These are phyloP conservation scores for Globodera rostochiensis DNA, from an alignment of 1,140 invertebrate genomes.

Conservation along the genomic window DNA sequence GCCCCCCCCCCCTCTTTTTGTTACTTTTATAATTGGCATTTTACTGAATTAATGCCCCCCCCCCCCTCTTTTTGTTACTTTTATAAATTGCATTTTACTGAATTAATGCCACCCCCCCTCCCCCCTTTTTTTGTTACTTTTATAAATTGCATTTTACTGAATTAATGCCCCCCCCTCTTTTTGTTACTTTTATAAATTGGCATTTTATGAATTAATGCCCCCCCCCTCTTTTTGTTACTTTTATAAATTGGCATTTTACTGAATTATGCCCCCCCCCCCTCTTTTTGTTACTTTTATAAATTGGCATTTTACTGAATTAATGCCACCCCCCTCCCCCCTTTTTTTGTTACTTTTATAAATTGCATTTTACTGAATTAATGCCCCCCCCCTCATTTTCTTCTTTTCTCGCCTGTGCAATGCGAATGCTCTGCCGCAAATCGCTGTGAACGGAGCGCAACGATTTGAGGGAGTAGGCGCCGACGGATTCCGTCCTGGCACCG, in stretches of 20 bases:
- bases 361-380: not conserved
- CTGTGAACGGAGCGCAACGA: constrained; percentile 4
- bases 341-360: not conserved
- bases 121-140: not conserved
- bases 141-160: not conserved
- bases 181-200: not conserved
- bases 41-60: no score
- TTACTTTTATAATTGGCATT: not conserved
- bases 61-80: no score
- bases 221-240: no score
- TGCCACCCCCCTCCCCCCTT: no score
- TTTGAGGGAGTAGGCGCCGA: constrained; percentile 25
- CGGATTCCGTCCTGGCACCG: not conserved
- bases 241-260: not conserved
- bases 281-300: not conserved
- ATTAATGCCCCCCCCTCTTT: no score
- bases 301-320: not conserved
- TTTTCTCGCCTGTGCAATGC: not conserved
- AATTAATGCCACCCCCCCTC: no score
- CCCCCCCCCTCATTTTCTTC: no score
- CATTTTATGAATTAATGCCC: no score
- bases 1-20: no score
- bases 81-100: not conserved
- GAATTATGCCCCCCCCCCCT: no score
- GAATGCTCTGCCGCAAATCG: constrained; percentile 10